Percentiles rank a stretch among this genome's conserved stretches.
These are phyloP conservation scores for Notodonta dromedarius DNA, from an alignment of 2,888 invertebrate species.

Conservation along the genomic window DNA sequence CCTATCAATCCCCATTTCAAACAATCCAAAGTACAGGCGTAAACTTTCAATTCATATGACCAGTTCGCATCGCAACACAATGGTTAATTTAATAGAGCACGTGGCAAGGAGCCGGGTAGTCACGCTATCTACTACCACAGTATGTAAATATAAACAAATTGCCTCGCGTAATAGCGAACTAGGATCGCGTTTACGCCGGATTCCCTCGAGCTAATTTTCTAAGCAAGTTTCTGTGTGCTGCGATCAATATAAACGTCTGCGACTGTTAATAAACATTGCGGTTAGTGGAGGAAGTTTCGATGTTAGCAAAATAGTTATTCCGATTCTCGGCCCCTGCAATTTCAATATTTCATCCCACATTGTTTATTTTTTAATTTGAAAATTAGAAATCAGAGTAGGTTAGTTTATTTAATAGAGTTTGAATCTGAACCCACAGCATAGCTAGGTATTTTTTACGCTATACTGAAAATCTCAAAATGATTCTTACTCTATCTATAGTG, in stretches of 20 bases:
- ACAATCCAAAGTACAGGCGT: neutral
- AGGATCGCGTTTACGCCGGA: constrained; percentile 32
- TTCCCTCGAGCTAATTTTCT: constrained; percentile 27
- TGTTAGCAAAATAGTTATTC: no score
- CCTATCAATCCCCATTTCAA: neutral
- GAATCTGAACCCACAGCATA: no score
- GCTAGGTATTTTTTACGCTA: no score
- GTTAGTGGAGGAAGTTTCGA: neutral
- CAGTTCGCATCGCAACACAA: constrained; percentile 26
- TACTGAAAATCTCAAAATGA: no score
- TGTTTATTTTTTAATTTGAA: no score
- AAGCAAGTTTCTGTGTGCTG: constrained; percentile 22
- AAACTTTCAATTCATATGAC: constrained; percentile 29
- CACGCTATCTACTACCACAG: constrained; percentile 35
- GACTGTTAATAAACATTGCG: constrained; percentile 1
- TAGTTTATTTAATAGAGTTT: no score
- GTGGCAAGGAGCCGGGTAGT: constrained; percentile 28
- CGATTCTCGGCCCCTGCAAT: no score
- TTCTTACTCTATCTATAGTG: no score
- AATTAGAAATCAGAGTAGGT: no score
- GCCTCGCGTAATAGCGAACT: constrained; percentile 43
- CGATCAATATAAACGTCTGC: constrained; percentile 11
- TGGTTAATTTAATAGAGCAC: constrained; percentile 33
- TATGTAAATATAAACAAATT: constrained; percentile 52
- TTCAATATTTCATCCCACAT: no score